These are phyloP conservation scores for Lacerta viridis DNA, from an alignment of 2,797 vertebrate genomes.

Conservation along the genomic window DNA sequence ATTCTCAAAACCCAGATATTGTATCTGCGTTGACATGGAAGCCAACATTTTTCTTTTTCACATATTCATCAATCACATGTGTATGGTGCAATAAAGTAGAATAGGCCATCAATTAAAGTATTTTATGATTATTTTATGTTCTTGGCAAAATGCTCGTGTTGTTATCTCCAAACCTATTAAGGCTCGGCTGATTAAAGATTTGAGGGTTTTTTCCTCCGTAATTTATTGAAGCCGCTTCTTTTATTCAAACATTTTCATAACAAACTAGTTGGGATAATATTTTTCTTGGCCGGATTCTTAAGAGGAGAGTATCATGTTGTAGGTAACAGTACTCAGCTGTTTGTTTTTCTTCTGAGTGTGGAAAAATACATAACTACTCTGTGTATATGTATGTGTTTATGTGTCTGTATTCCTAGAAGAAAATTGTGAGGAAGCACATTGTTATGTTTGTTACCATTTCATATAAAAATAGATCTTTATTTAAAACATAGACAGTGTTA, in stretches of 20 bases:
- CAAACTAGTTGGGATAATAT: slow-evolving; percentile 82
- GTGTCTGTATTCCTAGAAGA: slow-evolving; percentile 25
- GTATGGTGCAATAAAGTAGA: slow-evolving; percentile 72
- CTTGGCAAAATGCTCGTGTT: slow-evolving; percentile 72
- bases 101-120: slow-evolving; percentile 67
- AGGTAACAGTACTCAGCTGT: slow-evolving; percentile 73
- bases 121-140: slow-evolving; percentile 80
- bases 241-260: slow-evolving; percentile 83
- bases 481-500: not conserved
- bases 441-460: slow-evolving; percentile 8
- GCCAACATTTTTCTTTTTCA: slow-evolving; percentile 57
- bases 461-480: slow-evolving; percentile 8
- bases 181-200: slow-evolving; percentile 69
- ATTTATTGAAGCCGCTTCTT: slow-evolving; percentile 78
- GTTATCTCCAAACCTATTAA: slow-evolving; percentile 75
- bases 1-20: slow-evolving; percentile 58
- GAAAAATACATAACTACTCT: slow-evolving; percentile 56
- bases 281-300: slow-evolving; percentile 78
- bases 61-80: slow-evolving; percentile 50
- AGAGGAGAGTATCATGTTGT: slow-evolving; percentile 62
- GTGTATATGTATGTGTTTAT: slow-evolving; percentile 11
- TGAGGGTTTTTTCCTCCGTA: slow-evolving; percentile 73
- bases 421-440: slow-evolving; percentile 2
- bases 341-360: slow-evolving; percentile 66
- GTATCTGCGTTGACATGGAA: slow-evolving; percentile 48